A percentile compares a stretch with the other conserved stretches of the same genome.
Conservation (phyloP, 1,140 invertebrate genomes). For the Apis laboriosa region DNA sequence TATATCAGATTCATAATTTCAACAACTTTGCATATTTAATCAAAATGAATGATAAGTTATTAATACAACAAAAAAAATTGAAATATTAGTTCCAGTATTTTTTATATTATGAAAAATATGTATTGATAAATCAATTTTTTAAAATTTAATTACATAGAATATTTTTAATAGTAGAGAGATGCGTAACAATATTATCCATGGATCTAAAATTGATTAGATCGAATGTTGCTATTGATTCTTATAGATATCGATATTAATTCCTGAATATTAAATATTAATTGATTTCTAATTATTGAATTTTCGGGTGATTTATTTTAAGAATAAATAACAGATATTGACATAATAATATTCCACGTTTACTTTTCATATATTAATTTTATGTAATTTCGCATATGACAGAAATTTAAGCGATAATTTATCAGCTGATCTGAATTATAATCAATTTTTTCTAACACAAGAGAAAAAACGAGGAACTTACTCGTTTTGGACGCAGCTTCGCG, state of each 20-base stretch:
- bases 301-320: background rate
- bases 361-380: background rate
- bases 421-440: background rate
- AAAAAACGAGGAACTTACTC: constrained; percentile 63
- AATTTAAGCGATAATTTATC: background rate
- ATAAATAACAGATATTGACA: background rate
- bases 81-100: background rate
- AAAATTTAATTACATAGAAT: background rate
- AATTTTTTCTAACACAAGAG: constrained; percentile 23
- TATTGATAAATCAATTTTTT: background rate
- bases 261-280: background rate
- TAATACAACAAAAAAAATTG: background rate
- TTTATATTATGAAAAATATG: background rate
- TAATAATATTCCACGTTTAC: background rate
- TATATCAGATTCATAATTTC: background rate
- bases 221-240: background rate
- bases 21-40: background rate
- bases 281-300: background rate
- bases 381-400: background rate
- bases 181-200: background rate
- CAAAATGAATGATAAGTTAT: background rate
- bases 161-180: background rate
- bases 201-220: background rate
- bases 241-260: background rate
- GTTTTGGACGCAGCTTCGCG: constrained; percentile 55